Evolutionary conservation across 1,140 invertebrate species (phyloP).

Genomic region (Cyphomyrmex costatus): DNA sequence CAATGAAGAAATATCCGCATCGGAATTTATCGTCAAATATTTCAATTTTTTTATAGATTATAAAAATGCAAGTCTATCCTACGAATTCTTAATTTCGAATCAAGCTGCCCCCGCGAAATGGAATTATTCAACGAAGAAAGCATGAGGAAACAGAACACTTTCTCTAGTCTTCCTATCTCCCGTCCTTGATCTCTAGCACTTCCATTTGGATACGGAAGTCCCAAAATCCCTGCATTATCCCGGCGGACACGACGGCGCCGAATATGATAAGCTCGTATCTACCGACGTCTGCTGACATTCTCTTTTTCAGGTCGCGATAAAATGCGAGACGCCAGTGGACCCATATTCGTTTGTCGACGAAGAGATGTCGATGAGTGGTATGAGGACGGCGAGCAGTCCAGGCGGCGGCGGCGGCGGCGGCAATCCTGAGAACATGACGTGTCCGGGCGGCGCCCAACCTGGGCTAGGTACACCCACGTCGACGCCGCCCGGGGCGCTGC

Average conservation of each 20-base stretch:
- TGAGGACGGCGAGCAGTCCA: constrained; percentile 84
- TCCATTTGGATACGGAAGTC: constrained; percentile 11
- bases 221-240: not conserved
- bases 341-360: constrained; percentile 95
- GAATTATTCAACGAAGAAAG: not conserved
- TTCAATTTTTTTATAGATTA: not conserved
- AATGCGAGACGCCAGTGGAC: constrained; percentile 90
- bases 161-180: not conserved
- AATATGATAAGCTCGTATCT: constrained; percentile 2
- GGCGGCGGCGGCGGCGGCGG: constrained; percentile 79
- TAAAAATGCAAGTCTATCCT: not conserved
- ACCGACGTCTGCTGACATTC: constrained; percentile 50
- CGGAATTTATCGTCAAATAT: constrained; percentile 7
- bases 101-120: too few relatives aligned
- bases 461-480: constrained; percentile 81
- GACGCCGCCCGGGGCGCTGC: constrained; percentile 81
- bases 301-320: constrained; percentile 86
- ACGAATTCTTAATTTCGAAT: constrained; percentile 1
- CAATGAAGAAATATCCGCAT: not conserved
- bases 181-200: not conserved
- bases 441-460: constrained; percentile 80
- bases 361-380: constrained; percentile 86
- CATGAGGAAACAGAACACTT: not conserved
- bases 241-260: not conserved
- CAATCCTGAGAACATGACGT: constrained; percentile 80